Base-by-base conservation (phyloP, 2,888 invertebrate genomes). In the Leucophenga montana region DNA sequence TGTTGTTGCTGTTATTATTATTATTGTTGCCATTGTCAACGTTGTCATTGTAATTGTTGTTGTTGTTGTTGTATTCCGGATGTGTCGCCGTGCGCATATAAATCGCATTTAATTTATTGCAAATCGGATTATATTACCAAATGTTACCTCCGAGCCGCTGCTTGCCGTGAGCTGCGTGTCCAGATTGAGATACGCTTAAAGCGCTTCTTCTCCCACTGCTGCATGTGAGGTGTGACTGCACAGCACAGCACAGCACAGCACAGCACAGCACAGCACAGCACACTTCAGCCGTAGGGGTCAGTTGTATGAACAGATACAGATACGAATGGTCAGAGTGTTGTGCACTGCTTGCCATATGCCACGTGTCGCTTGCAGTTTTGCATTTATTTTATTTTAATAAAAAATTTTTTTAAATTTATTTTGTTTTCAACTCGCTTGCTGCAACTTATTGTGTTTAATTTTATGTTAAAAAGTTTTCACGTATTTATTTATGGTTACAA, bases 101-200 rank as follows among this genome's bases (percentile, higher is more conserved):
- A 85, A 85, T 85, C 84, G 85, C 80, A 84, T 85, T 85, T 85
- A 84, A 86, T 86, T 86, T 86, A 86, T 86, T 85, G 83, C 82
- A 82, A 85, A 86, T 84, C 86, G 85, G 85, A 86, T 86, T 86
- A 85, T 84, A 81, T 86, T 86, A 85, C 86, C 80, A 84, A 84
- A 81, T 77, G 78, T 76, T 78, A 78, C 82, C 68, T 48, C 59
- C 53, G 69, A 44, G 31, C 79, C 83, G 83, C 79, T 39, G 71
- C 72, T 68, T 5, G 39, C 39, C 39, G 8, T 39, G 39, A 22
- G 61, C 16, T 20, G 61, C 44, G 13, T 33, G 13, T 64, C 14
- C 20, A 48, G 16, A 33, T n/a, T 20, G 44, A 54, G 54, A 5
- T 31, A 18, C 27, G 18, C 18, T 31, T 66, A 5, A 27, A 53